Evolutionary conservation across 2,797 vertebrate species (phyloP).

Genomic region (Astyanax mexicanus): DNA sequence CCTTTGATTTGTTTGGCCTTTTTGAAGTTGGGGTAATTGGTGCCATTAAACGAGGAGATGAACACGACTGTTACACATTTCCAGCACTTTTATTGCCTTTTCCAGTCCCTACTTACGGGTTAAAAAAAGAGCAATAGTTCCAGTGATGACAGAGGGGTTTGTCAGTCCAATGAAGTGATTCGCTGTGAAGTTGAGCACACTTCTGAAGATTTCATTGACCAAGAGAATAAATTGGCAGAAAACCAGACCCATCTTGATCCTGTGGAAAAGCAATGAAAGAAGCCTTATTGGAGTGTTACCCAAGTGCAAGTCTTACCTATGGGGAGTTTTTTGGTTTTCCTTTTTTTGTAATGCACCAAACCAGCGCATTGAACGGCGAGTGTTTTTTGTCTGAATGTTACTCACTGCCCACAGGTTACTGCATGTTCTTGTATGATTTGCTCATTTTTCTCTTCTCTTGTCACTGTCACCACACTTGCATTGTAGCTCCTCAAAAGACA

Average conservation of each 20-base stretch:
- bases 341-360: constrained; percentile 53
- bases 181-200: constrained; percentile 94
- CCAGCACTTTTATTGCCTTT: constrained; percentile 87
- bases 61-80: constrained; percentile 84
- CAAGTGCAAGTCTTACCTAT: constrained; percentile 80
- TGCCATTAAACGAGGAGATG: constrained; percentile 81
- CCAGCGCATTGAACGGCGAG: constrained; percentile 46
- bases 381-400: constrained; percentile 74
- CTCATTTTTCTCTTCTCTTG: constrained; percentile 77
- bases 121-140: constrained; percentile 91
- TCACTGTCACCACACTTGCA: constrained; percentile 78
- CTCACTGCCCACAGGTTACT: constrained; percentile 61
- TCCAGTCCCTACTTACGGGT: constrained; percentile 81
- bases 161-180: constrained; percentile 90
- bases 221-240: constrained; percentile 97
- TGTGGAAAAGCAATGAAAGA: constrained; percentile 96
- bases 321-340: constrained; percentile 61
- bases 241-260: constrained; percentile 92
- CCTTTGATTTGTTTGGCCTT: constrained; percentile 74
- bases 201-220: constrained; percentile 98
- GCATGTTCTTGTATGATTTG: constrained; percentile 67
- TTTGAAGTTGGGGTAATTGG: constrained; percentile 86
- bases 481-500: constrained; percentile 94
- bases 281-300: constrained; percentile 91
- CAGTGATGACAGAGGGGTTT: constrained; percentile 90